These are phyloP conservation scores for Xestia c-nigrum DNA, from an alignment of 2,888 invertebrate species.

Conservation along the genomic window DNA sequence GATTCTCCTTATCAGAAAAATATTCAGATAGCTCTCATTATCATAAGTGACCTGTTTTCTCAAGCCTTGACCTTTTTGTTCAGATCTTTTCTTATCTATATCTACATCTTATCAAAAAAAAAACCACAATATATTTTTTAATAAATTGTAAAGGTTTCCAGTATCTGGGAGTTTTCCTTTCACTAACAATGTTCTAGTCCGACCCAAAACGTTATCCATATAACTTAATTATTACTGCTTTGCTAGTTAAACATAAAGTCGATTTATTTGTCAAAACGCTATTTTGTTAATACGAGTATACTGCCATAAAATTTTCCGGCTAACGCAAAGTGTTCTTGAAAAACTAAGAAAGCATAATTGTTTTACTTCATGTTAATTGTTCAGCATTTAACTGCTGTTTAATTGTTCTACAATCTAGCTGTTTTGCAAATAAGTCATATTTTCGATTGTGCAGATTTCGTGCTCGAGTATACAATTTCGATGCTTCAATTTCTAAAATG, in stretches of 20 bases:
- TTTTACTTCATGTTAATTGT: conserved; percentile 50
- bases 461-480: neutral
- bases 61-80: neutral
- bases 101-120: neutral
- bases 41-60: conserved; percentile 9
- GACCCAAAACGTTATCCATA: neutral
- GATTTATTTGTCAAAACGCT: conserved; percentile 18
- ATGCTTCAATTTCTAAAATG: conserved; percentile 22
- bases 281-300: neutral
- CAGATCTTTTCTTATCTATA: neutral
- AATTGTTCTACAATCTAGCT: conserved; percentile 18
- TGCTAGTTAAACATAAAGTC: neutral
- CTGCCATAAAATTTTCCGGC: conserved; percentile 14
- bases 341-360: conserved; percentile 53
- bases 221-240: conserved; percentile 3
- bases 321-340: conserved; percentile 19
- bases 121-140: neutral
- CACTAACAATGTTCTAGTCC: neutral
- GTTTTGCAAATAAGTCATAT: conserved; percentile 10
- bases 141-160: neutral
- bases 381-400: conserved; percentile 27
- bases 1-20: neutral
- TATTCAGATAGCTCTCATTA: neutral
- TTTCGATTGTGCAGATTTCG: conserved; percentile 8
- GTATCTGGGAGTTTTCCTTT: neutral